Percentiles rank a stretch among this genome's conserved stretches.
These are phyloP conservation scores for Heptranchias perlo DNA, from an alignment of 2,113 vertebrate species.

Conservation along the genomic window DNA sequence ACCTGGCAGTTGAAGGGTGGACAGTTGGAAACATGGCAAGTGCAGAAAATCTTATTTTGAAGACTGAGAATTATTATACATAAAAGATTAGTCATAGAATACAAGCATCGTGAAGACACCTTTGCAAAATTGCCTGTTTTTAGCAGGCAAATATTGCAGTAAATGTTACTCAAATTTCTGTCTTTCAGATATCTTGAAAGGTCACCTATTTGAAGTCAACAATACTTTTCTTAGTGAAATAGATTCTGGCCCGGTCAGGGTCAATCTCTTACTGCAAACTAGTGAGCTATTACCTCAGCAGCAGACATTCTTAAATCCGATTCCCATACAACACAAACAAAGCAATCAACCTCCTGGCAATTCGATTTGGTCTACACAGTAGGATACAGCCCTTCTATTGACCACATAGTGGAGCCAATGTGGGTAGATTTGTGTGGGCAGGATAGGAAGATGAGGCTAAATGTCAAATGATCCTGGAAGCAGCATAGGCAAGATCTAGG, in stretches of 20 bases:
- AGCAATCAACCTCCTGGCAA: neutral
- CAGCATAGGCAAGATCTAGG: neutral
- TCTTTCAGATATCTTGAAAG: neutral
- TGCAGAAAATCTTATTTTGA: constrained; percentile 14
- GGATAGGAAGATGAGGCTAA: neutral
- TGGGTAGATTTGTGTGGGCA: neutral
- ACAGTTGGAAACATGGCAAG: neutral
- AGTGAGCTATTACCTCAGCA: neutral
- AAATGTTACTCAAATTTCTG: neutral
- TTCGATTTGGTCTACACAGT: neutral
- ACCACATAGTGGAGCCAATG: too few species aligned
- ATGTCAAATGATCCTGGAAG: neutral
- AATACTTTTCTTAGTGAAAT: neutral
- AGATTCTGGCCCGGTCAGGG: neutral
- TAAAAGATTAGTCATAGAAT: neutral
- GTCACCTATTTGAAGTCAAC: neutral
- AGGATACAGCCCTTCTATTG: too few species aligned
- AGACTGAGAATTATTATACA: neutral
- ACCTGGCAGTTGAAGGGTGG: neutral
- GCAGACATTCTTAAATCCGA: neutral
- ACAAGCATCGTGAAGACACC: neutral
- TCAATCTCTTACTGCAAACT: neutral
- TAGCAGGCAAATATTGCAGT: constrained; percentile 6
- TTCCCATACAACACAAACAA: neutral
- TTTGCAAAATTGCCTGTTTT: neutral